Evolutionary conservation across 1,140 invertebrate species (phyloP).

Genomic region (Scylla paramamosain): DNA sequence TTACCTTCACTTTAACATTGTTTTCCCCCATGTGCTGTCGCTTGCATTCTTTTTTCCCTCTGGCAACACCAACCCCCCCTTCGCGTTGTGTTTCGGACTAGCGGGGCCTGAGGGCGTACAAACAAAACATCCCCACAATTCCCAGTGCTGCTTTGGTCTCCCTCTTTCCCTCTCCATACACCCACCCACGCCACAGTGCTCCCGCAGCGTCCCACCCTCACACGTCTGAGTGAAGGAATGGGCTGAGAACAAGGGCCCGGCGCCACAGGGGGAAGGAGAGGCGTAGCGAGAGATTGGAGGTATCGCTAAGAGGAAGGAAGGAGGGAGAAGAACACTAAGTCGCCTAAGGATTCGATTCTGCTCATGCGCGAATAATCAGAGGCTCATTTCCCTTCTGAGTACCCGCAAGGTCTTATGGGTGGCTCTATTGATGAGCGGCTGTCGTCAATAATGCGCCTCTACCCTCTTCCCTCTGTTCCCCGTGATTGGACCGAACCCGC

Average conservation of each 20-base stretch:
- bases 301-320: not conserved
- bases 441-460: not conserved
- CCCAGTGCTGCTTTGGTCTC: not conserved
- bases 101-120: not conserved
- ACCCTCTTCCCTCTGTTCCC: not conserved
- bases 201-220: not conserved
- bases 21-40: not conserved
- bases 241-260: not conserved
- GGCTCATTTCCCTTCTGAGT: not conserved
- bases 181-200: not conserved
- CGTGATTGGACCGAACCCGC: not conserved
- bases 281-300: no score
- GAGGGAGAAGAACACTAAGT: not conserved
- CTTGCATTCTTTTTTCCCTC: constrained; percentile 2
- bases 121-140: constrained; percentile 24
- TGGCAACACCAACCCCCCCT: not conserved
- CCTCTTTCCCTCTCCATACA: not conserved
- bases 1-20: constrained; percentile 1
- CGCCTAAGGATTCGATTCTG: not conserved
- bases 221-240: constrained; percentile 10
- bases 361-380: not conserved
- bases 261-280: not conserved
- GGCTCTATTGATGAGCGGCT: constrained; percentile 11
- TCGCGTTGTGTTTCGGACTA: not conserved
- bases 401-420: not conserved